Percentiles rank a stretch among this genome's conserved stretches.
These are phyloP conservation scores for Cyprinodon brontotheroides DNA, from an alignment of 2,113 vertebrate genomes.

Conservation along the genomic window DNA sequence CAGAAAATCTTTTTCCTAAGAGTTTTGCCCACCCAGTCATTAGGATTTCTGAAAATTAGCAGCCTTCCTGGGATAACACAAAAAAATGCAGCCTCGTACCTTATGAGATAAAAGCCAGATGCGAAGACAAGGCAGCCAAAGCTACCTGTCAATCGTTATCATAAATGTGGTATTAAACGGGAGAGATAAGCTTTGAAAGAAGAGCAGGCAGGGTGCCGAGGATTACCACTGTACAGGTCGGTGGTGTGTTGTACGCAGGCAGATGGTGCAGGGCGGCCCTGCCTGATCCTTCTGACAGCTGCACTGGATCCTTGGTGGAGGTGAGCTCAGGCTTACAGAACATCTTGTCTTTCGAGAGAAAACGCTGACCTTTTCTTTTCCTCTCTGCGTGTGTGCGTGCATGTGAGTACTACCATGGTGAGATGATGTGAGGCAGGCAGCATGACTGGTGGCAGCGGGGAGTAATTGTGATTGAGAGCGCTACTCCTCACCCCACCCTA, in stretches of 20 bases:
- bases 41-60: conserved; percentile 45
- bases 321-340: conserved; percentile 56
- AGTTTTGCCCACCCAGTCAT: conserved; percentile 52
- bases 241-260: conserved; percentile 68
- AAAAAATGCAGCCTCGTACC: conserved; percentile 72
- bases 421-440: conserved; percentile 63
- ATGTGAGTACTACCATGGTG: conserved; percentile 11
- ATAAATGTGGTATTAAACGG: conserved; percentile 74
- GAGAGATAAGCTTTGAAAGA: conserved; percentile 75
- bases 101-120: conserved; percentile 66
- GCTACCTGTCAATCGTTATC: conserved; percentile 77
- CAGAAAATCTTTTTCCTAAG: conserved; percentile 50
- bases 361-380: conserved; percentile 62
- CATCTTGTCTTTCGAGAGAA: conserved; percentile 61
- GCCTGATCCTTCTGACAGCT: conserved; percentile 68
- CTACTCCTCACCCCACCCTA: conserved; percentile 70
- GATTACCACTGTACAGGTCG: conserved; percentile 59
- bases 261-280: conserved; percentile 57
- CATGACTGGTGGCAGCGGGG: conserved; percentile 68
- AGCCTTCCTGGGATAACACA: conserved; percentile 13
- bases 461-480: conserved; percentile 79
- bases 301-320: conserved; percentile 61
- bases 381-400: conserved; percentile 25
- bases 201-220: conserved; percentile 66
- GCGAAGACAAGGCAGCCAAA: conserved; percentile 50